Evolutionary conservation across 2,888 invertebrate genomes (phyloP), one percentile per base, ranked within the genome.

Genomic region (Nomada hirtipes): DNA sequence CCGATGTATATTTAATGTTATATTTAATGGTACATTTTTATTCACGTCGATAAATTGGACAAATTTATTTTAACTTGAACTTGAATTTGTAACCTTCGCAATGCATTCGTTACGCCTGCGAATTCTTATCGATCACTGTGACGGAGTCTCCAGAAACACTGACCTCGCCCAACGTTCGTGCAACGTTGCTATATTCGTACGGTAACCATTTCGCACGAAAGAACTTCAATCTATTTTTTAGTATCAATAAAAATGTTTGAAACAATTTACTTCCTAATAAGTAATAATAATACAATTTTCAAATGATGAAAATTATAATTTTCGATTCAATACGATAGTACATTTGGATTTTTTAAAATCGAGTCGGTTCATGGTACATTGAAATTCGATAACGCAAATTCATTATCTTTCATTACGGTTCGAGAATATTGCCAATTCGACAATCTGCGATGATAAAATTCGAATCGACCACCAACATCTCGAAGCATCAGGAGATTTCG

Each of bases 91-190:
- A 18, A 15, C 20, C 2, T 2, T 13, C 0, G 4, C 4, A 2
- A 0, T 42, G 20, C 3, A 20, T 15, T 9, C 10, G 0, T 20
- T 11, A 10, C 2, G 13, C 11, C 50, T 50, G 13, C 20, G 11
- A 1, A 2, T n/a, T 11, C 7, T 13, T 73, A 73, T 73, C 20
- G 65, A 73, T 65, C n/a, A 44, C 23, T 9, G 23, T 4, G 20
- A 29, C 29, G 9, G n/a, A 0, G 18, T 7, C 13, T 3, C n/a
- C 9, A 29, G 7, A 4, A 26, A 26, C 29, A 44, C 2, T 53
- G 44, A 69, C 69, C 50, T 15, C 2, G 61, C 13, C 3, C 15
- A 69, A 75, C 59, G 69, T 69, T 44, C 13, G 15, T 1, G 2
- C 15, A 20, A 60, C 4, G 50, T 36, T 61, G 7, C 9, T 15